Conservation (phyloP, 2,888 invertebrate species). For the Tinea semifulvella region DNA sequence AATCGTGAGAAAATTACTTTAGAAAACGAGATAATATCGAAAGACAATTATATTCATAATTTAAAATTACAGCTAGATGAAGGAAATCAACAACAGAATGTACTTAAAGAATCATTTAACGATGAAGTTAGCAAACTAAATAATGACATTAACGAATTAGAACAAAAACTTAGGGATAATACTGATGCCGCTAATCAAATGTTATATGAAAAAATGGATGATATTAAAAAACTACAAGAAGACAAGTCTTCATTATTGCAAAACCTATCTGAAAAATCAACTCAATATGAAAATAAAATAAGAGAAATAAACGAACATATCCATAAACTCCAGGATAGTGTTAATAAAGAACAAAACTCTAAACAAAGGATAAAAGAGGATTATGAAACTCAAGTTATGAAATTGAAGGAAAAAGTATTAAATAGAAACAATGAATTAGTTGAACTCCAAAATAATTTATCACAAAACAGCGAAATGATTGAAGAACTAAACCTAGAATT, state of each 20-base stretch:
- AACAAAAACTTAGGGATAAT: constrained; percentile 38
- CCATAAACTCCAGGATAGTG: constrained; percentile 29
- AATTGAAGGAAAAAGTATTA: constrained; percentile 16
- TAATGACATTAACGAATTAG: constrained; percentile 45
- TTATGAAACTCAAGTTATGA: constrained; percentile 12
- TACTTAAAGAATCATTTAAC: constrained; percentile 25
- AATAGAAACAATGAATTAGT: constrained; percentile 16
- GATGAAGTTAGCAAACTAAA: constrained; percentile 41
- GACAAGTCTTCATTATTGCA: constrained; percentile 43
- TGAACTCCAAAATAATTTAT: constrained; percentile 12
- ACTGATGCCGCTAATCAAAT: constrained; percentile 30
- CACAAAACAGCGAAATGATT: constrained; percentile 9
- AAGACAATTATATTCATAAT: constrained; percentile 36
- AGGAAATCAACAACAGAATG: constrained; percentile 26
- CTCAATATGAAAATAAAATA: constrained; percentile 36
- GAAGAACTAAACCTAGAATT: constrained; percentile 5
- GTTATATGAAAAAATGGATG: constrained; percentile 39
- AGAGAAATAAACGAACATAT: constrained; percentile 18
- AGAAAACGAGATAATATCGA: constrained; percentile 31
- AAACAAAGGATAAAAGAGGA: constrained; percentile 32
- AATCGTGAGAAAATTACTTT: constrained; percentile 32
- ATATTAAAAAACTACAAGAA: constrained; percentile 46
- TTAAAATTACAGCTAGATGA: constrained; percentile 47
- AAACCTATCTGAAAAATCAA: constrained; percentile 40
- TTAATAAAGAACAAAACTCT: constrained; percentile 37